Evolutionary conservation across 1,140 invertebrate species (phyloP), one percentile per base, ranked within the genome.

Genomic region (Bathynomus jamesi): DNA sequence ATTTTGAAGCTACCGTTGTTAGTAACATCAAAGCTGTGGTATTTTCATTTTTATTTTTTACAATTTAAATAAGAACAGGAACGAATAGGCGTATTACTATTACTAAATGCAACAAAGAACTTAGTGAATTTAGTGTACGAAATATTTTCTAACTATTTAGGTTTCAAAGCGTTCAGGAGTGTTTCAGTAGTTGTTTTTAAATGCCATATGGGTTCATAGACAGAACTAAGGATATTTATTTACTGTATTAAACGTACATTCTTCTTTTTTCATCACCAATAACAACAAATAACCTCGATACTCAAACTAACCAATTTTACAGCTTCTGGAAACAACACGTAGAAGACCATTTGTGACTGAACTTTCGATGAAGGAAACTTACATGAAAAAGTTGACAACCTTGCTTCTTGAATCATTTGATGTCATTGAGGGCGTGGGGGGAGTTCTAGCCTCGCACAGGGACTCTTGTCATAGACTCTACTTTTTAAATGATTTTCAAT

Each of bases 261-360:
- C 21, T 31, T 13, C 7, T 21, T 32, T 21, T 67, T 0, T 68
- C 2, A 25, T 46, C 25, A 68, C 31, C 21, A 17, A 46, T 68
- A 21, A 21, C n/a, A 21, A 68, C 5, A 24, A 17, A 53, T 53
- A 53, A n/a, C n/a, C n/a, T n/a, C n/a, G n/a, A n/a, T n/a, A n/a
- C n/a, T n/a, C 21, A 53, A 17, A 53, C 21, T 21, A 60, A 10
- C 11, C 60, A 30, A n/a, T 28, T 5, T 28, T 3, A 11, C 29
- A 76, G 75, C 46, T 76, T 53, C 11, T 73, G 8, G 69, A 76
- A 46, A 73, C 67, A 53, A 76, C 71, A 8, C 69, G 72, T 30
- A 28, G 75, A 24, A 62, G 75, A 28, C 68, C 71, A n/a, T 71
- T 76, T 25, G 71, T 76, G 28, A 24, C 73, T 60, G 68, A 72